A percentile compares a stretch with the other conserved stretches of the same genome.
phyloP scores from a whole-genome alignment of 2,797 vertebrate genomes.

The Rhinophrynus dorsalis region DNA sequence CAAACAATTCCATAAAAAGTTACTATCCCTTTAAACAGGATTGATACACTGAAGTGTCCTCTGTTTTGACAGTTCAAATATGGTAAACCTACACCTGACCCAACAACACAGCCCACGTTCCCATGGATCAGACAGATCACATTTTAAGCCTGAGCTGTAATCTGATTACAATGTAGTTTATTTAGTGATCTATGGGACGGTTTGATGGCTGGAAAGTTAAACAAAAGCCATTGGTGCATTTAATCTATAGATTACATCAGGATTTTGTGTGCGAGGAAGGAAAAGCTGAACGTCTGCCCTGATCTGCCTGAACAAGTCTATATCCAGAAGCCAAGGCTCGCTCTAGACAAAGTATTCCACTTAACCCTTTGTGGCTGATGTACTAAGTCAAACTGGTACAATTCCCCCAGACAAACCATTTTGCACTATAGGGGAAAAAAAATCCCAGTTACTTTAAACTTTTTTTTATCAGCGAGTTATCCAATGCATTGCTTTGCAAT shows the following conservation, averaged over 20 bases:
- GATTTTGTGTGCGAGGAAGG: not conserved
- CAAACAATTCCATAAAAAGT: no score
- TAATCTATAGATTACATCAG: slow-evolving; percentile 9
- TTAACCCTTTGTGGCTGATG: no score
- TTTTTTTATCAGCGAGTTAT: no score
- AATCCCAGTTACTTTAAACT: no score
- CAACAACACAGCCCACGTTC: not conserved
- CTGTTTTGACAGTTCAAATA: no score
- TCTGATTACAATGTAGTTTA: slow-evolving; percentile 6
- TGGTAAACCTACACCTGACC: no score
- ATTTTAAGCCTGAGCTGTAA: not conserved
- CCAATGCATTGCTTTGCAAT: no score
- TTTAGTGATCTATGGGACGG: not conserved
- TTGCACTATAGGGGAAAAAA: no score
- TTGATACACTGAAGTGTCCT: no score
- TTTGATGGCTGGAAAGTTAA: not conserved
- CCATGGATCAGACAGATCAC: not conserved
- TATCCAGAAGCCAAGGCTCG: not conserved
- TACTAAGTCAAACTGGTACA: no score
- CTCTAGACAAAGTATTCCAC: not conserved
- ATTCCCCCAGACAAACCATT: no score
- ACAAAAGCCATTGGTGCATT: not conserved
- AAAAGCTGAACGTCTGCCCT: not conserved
- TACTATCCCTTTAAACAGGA: no score
- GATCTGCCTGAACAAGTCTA: slow-evolving; percentile 9